Evolutionary conservation across 2,113 vertebrate genomes (phyloP).

Genomic region (Erinaceus europaeus): DNA sequence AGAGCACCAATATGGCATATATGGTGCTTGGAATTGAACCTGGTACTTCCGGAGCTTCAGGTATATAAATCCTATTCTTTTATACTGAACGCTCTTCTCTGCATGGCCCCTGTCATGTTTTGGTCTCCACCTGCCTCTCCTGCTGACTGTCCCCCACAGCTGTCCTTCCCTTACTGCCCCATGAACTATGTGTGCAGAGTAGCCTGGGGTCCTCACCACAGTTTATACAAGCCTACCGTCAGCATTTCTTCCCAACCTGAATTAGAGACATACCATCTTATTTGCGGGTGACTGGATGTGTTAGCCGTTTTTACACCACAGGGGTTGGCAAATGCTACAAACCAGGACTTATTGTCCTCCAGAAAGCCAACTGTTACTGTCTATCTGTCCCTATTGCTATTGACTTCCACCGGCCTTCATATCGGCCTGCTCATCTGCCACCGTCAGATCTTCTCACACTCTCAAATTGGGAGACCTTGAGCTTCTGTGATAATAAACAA

Average conservation of each 20-base stretch:
- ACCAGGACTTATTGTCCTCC: rapidly evolving
- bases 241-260: neutral
- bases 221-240: neutral
- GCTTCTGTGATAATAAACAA: neutral
- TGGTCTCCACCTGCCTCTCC: neutral
- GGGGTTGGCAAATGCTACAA: neutral
- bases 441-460: neutral
- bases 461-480: neutral
- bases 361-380: neutral
- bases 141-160: rapidly evolving
- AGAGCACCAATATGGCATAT: too few relatives aligned
- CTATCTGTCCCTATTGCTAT: too few relatives aligned
- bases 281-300: neutral
- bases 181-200: neutral
- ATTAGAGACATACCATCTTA: rapidly evolving
- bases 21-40: too few relatives aligned
- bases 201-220: neutral
- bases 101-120: neutral
- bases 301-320: neutral
- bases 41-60: too few relatives aligned
- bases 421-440: too few relatives aligned
- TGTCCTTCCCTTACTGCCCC: neutral
- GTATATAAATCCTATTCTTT: too few relatives aligned
- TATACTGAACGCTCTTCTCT: too few relatives aligned
- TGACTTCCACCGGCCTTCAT: too few relatives aligned